Conservation (phyloP, 2,113 vertebrate species). For the Plecturocebus donacophilus region DNA sequence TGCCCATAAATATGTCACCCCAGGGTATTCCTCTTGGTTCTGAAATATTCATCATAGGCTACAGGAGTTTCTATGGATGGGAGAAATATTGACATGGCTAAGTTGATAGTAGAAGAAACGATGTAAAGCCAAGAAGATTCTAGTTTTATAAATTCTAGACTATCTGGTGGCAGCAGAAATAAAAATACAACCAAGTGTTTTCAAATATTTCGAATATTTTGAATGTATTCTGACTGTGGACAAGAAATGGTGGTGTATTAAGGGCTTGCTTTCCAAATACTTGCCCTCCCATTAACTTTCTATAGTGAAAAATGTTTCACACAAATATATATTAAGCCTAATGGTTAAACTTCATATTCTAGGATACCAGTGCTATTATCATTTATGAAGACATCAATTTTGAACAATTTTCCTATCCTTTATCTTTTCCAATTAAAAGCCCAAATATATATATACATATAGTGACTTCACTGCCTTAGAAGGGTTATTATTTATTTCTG, state of each 20-base stretch:
- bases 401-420: constrained; percentile 2
- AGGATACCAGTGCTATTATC: neutral
- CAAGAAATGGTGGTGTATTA: neutral
- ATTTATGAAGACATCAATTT: neutral
- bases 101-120: neutral
- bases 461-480: neutral
- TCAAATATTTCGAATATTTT: neutral
- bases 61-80: neutral
- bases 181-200: neutral
- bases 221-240: neutral
- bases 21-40: neutral
- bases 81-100: neutral
- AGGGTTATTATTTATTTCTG: neutral
- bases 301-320: constrained; percentile 4
- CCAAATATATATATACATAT: neutral
- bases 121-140: neutral
- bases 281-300: neutral
- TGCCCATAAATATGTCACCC: neutral
- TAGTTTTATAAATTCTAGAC: neutral
- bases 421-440: neutral
- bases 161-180: neutral
- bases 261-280: neutral
- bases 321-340: neutral
- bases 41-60: neutral
- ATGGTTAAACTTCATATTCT: neutral